These are phyloP conservation scores for Drosophila meridiana DNA, from an alignment of 2,888 invertebrate species.

Conservation along the genomic window DNA sequence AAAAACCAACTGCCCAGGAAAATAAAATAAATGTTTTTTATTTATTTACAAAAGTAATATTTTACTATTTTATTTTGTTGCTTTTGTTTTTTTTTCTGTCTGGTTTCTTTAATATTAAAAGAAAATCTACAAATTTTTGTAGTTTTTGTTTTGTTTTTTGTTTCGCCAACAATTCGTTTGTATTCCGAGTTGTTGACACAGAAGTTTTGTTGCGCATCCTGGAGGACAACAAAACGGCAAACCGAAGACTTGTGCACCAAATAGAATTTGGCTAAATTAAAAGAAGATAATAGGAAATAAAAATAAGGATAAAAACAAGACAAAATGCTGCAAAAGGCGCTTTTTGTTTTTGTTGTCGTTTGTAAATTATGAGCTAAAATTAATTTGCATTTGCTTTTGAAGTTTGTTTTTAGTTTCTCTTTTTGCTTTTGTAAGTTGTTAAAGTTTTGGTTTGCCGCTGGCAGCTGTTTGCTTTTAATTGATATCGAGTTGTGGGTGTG, in stretches of 20 bases:
- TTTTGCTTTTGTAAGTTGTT: constrained; percentile 43
- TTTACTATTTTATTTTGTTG: constrained; percentile 80
- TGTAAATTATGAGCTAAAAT: constrained; percentile 42
- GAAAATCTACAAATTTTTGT: constrained; percentile 71
- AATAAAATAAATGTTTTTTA: constrained; percentile 22
- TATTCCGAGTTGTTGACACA: constrained; percentile 32
- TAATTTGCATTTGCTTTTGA: constrained; percentile 41
- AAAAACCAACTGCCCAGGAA: no score
- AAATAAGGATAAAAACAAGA: constrained; percentile 36
- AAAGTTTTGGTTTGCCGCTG: constrained; percentile 69
- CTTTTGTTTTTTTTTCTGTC: constrained; percentile 31
- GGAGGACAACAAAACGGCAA: constrained; percentile 63
- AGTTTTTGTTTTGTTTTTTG: constrained; percentile 44
- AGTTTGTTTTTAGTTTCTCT: constrained; percentile 27
- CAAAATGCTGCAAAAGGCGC: constrained; percentile 31
- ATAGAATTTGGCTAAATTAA: constrained; percentile 38
- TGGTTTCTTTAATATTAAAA: constrained; percentile 67
- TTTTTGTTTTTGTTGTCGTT: constrained; percentile 3
- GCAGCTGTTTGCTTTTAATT: constrained; percentile 75
- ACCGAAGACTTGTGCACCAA: constrained; percentile 50
- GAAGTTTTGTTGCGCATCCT: constrained; percentile 49
- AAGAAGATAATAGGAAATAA: constrained; percentile 4
- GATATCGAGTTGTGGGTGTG: constrained; percentile 63
- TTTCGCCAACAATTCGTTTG: constrained; percentile 39
- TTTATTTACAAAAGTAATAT: constrained; percentile 81